phyloP scores from a whole-genome alignment of 2,888 invertebrate genomes.

The Orthonychiurus folsomi region DNA sequence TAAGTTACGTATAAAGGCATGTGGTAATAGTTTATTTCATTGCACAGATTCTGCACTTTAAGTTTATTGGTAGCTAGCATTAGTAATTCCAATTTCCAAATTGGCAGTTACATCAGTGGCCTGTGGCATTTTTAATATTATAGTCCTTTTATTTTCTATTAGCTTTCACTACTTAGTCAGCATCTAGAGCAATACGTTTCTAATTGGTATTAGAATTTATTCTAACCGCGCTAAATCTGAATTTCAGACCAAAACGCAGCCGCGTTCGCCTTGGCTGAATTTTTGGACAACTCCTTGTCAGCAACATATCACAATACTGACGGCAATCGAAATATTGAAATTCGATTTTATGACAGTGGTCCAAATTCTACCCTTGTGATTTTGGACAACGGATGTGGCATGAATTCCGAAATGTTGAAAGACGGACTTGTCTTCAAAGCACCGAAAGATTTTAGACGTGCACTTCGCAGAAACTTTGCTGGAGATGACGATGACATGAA shows the following conservation, averaged over 20 bases:
- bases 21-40: too few relatives aligned
- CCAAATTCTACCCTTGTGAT: neutral
- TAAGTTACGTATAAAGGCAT: too few relatives aligned
- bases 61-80: too few relatives aligned
- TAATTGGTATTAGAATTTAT: neutral
- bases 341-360: neutral
- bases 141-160: too few relatives aligned
- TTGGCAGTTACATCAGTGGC: too few relatives aligned
- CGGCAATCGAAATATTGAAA: neutral
- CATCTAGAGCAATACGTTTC: too few relatives aligned
- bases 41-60: too few relatives aligned
- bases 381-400: neutral
- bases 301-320: neutral
- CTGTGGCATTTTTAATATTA: too few relatives aligned
- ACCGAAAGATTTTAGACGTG: neutral
- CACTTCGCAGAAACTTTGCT: neutral
- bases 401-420: neutral
- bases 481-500: neutral
- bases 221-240: neutral
- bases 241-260: neutral
- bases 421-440: neutral
- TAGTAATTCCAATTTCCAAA: too few relatives aligned
- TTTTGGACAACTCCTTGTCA: neutral
- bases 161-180: too few relatives aligned
- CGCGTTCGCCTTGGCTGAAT: neutral